Evolutionary conservation across 1,140 invertebrate genomes (phyloP), one percentile per base, ranked within the genome.

Genomic region (Cherax destructor): DNA sequence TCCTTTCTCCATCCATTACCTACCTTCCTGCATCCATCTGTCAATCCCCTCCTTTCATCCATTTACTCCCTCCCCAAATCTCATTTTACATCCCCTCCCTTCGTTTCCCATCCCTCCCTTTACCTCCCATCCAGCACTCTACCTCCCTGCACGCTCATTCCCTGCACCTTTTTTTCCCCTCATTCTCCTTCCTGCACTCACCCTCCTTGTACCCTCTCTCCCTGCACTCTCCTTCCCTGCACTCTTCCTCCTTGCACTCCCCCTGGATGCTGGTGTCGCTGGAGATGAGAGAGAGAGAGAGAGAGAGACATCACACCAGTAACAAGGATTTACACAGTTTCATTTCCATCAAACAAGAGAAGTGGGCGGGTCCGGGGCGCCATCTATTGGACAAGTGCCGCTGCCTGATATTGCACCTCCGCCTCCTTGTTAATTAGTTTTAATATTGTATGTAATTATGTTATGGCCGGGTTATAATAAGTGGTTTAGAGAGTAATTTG

Each of bases 321-420:
- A 74, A 74, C 69, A 74, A 74, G 69, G 69, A 74, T 30, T 74
- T 74, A 74, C 69, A 74, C 21, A 6, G 69, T 74, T 30, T n/a
- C 69, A 74, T 74, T 74, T 74, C 16, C 69, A 74, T 74, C 69
- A 30, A 74, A 74, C 69, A 74, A 24, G 16, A 74, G 6, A 3
- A 30, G 16, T 30, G n/a, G 9, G 7, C 21, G 6, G 69, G 6
- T 74, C n/a, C 7, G 3, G 21, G 69, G 1, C n/a, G 69, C 69
- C 30, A 6, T n/a, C n/a, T 74, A 24, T 30, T 74, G 69, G 9
- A 74, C 69, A 30, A 74, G 11, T 74, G 69, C 30, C 24, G n/a
- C 52, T 56, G 5, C 18, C 21, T 65, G 61, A 65, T 65, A 65
- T 65, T 74, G 6, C 69, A n/a, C 24, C 7, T 30, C 24, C 16